A percentile compares a stretch with the other conserved stretches of the same genome.
These are phyloP conservation scores for Macrostomum lignano DNA, from an alignment of 1,140 invertebrate species.

Conservation along the genomic window DNA sequence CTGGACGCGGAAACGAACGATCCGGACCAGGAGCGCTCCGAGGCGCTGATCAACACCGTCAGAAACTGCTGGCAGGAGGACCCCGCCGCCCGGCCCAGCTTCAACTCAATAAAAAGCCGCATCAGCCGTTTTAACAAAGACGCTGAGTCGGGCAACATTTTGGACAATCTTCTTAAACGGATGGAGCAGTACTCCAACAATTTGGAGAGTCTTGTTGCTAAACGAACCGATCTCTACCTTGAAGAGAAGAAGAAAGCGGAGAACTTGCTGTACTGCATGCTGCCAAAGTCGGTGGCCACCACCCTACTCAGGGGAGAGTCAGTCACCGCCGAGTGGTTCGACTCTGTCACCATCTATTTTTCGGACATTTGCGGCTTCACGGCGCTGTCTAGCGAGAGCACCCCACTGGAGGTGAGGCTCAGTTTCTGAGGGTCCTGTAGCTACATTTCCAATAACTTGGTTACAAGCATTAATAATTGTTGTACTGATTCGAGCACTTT, in stretches of 20 bases:
- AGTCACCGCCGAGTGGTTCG: slow-evolving; percentile 66
- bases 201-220: slow-evolving; percentile 67
- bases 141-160: slow-evolving; percentile 62
- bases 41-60: too few relatives aligned
- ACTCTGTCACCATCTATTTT: slow-evolving; percentile 81
- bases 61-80: too few relatives aligned
- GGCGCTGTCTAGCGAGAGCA: slow-evolving; percentile 56
- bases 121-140: too few relatives aligned
- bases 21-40: too few relatives aligned
- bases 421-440: too few relatives aligned
- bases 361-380: slow-evolving; percentile 89
- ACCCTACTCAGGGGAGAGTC: slow-evolving; percentile 58
- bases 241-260: slow-evolving; percentile 90
- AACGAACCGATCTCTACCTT: slow-evolving; percentile 70
- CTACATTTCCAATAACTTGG: too few relatives aligned
- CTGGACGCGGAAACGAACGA: too few relatives aligned
- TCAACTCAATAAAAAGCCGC: too few relatives aligned
- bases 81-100: too few relatives aligned
- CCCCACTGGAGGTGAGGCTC: slow-evolving; percentile 42
- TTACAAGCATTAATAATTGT: too few relatives aligned
- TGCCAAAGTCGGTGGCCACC: slow-evolving; percentile 61
- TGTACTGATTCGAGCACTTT: too few relatives aligned
- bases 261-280: slow-evolving; percentile 64
- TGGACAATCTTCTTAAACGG: slow-evolving; percentile 73
- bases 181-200: slow-evolving; percentile 97